Evolutionary conservation across 2,888 invertebrate genomes (phyloP).

Genomic region (Slavum lentiscoides): DNA sequence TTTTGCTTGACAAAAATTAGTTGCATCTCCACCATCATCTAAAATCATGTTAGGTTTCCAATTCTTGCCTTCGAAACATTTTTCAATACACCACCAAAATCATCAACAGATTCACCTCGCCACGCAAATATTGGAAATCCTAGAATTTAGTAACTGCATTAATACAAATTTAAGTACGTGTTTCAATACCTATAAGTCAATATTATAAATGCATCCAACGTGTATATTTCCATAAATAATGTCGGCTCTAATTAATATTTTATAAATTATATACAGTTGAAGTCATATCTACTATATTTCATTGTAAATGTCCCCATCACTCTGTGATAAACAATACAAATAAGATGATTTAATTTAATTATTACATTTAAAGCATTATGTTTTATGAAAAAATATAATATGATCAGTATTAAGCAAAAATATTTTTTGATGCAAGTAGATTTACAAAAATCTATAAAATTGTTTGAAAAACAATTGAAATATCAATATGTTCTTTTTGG

Average conservation of each 20-base stretch:
- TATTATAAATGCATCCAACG: neutral
- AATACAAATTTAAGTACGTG: neutral
- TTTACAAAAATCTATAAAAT: neutral
- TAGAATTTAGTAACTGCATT: conserved; percentile 22
- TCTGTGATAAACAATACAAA: neutral
- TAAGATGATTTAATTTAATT: neutral
- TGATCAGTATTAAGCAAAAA: neutral
- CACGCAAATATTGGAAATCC: conserved; percentile 89
- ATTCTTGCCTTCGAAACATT: conserved; percentile 84
- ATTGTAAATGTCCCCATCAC: no score
- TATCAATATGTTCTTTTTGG: neutral
- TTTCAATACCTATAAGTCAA: no score
- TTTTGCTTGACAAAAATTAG: conserved; percentile 93
- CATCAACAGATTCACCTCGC: conserved; percentile 96
- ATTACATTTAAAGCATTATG: neutral
- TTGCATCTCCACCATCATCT: conserved; percentile 96
- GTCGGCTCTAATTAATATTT: neutral
- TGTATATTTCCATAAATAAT: neutral
- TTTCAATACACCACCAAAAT: conserved; percentile 99
- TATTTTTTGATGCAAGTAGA: neutral
- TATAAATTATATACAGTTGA: no score
- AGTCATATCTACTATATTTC: neutral
- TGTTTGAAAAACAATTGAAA: neutral
- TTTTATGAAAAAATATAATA: neutral
- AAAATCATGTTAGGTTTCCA: conserved; percentile 99